Evolutionary conservation across 2,797 vertebrate species (phyloP).

Genomic region (Phataginus tricuspis): DNA sequence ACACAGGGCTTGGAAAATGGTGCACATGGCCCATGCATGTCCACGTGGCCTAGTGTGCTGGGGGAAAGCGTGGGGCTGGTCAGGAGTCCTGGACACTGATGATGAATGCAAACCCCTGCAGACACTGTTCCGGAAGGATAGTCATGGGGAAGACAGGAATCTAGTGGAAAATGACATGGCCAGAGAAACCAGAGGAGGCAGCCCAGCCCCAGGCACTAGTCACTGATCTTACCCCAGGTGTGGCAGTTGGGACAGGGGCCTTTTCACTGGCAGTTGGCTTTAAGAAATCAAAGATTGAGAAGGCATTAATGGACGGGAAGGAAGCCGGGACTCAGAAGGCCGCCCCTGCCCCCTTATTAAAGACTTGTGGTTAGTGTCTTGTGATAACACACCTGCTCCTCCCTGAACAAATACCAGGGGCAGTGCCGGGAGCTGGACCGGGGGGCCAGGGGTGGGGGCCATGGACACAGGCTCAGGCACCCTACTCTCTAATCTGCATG

Average conservation of each 20-base stretch:
- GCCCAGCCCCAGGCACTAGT: conserved; percentile 87
- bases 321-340: conserved; percentile 41
- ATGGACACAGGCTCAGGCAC: background rate
- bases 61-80: conserved; percentile 82
- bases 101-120: conserved; percentile 86
- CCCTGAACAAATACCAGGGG: conserved; percentile 18
- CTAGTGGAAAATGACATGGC: conserved; percentile 84
- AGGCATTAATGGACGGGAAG: conserved; percentile 73
- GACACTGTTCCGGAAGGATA: conserved; percentile 85
- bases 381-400: conserved; percentile 28
- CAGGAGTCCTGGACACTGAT: conserved; percentile 84
- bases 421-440: background rate
- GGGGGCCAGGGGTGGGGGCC: background rate
- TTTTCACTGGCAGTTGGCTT: conserved; percentile 96
- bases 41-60: conserved; percentile 85
- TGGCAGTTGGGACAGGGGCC: conserved; percentile 95
- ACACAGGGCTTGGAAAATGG: conserved; percentile 85
- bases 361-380: background rate
- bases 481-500: background rate
- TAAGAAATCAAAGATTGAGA: conserved; percentile 93
- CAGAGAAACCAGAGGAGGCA: conserved; percentile 89
- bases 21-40: conserved; percentile 88
- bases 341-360: conserved; percentile 24
- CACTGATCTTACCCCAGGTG: conserved; percentile 97
- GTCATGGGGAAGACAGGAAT: conserved; percentile 86